Evolutionary conservation across 2,888 invertebrate genomes (phyloP).

Genomic region (Bimastos eiseni): DNA sequence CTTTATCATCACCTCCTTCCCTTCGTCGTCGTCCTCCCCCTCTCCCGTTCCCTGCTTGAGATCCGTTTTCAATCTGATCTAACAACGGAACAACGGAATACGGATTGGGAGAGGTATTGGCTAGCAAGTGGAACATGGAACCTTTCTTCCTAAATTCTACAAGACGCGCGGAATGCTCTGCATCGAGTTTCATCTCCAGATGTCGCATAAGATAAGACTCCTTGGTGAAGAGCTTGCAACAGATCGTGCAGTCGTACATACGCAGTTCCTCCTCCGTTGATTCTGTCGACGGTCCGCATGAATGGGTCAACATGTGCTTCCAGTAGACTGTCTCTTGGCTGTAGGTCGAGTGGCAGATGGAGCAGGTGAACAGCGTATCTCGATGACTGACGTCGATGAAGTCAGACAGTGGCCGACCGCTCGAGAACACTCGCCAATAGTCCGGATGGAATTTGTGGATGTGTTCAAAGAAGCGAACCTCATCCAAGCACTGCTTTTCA

Average conservation of each 20-base stretch:
- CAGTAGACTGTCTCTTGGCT: conserved; percentile 42
- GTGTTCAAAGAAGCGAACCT: conserved; percentile 43
- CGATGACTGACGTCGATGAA: conserved; percentile 39
- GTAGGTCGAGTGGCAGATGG: conserved; percentile 42
- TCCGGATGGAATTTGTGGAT: conserved; percentile 45
- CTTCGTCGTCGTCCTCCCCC: too few relatives aligned
- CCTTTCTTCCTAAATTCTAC: conserved; percentile 27
- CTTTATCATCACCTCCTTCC: too few relatives aligned
- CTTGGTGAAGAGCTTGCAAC: conserved; percentile 41
- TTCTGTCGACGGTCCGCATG: neutral
- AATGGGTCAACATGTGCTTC: conserved; percentile 40
- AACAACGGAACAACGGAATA: too few relatives aligned
- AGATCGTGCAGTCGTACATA: conserved; percentile 37
- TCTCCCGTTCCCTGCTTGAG: too few relatives aligned
- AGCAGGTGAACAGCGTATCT: conserved; percentile 41
- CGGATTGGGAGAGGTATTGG: neutral
- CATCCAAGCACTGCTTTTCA: conserved; percentile 43
- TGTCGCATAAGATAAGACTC: conserved; percentile 40
- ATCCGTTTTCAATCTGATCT: too few relatives aligned
- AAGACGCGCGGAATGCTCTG: conserved; percentile 31
- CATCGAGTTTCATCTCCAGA: conserved; percentile 42
- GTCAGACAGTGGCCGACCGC: conserved; percentile 43
- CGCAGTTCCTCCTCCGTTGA: neutral
- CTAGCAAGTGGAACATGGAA: conserved; percentile 23
- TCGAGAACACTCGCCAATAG: conserved; percentile 45